A percentile compares a stretch with the other conserved stretches of the same genome.
Conservation (phyloP, 2,888 invertebrate genomes). For the Cataglyphis livida region DNA sequence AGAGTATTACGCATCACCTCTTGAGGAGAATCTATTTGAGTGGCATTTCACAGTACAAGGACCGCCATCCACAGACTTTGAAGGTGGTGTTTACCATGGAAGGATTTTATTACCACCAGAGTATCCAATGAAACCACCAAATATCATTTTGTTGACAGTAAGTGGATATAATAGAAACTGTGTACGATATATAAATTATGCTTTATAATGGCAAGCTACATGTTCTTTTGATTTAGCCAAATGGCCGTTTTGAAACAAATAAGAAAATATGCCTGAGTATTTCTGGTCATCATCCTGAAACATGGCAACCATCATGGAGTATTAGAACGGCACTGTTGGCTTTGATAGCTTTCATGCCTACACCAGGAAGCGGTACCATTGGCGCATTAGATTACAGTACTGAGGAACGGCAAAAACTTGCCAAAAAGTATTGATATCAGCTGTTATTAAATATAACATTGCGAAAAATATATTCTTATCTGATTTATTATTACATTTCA, state of each 20-base stretch:
- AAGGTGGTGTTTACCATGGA: conserved; percentile 96
- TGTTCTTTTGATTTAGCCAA: conserved; percentile 88
- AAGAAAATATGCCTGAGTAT: conserved; percentile 98
- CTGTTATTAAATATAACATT: background rate
- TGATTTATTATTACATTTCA: conserved; percentile 73
- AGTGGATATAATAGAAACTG: conserved; percentile 72
- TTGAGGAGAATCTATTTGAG: conserved; percentile 98
- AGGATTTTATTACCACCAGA: conserved; percentile 96
- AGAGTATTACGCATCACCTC: conserved; percentile 95
- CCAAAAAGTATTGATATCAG: conserved; percentile 88
- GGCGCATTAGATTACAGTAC: conserved; percentile 95
- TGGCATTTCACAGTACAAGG: conserved; percentile 99
- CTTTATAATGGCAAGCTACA: background rate
- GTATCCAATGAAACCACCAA: conserved; percentile 99
- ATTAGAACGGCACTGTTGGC: conserved; percentile 97
- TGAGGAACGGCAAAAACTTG: conserved; percentile 93
- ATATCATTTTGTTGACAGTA: conserved; percentile 96
- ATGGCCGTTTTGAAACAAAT: conserved; percentile 96
- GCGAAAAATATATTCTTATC: background rate
- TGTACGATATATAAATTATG: background rate
- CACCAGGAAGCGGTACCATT: conserved; percentile 95
- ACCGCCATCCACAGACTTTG: conserved; percentile 95
- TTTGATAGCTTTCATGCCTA: conserved; percentile 97
- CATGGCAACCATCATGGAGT: conserved; percentile 99
- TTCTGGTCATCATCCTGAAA: conserved; percentile 98